phyloP scores from a whole-genome alignment of 2,888 invertebrate genomes.

The Chorisops tibialis region DNA sequence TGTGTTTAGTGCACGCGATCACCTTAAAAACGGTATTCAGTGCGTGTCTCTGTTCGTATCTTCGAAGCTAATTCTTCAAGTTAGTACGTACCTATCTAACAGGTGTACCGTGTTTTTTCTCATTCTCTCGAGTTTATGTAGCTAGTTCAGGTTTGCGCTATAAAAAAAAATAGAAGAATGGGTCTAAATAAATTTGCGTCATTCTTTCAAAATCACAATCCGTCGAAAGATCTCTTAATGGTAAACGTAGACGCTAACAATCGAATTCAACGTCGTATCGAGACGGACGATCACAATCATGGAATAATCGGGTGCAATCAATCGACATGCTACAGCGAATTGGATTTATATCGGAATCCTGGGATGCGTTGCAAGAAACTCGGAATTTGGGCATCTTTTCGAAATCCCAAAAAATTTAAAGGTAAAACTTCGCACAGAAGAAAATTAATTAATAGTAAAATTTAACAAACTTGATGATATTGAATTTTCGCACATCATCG shows the following conservation, averaged over 20 bases:
- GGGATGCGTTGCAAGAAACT: slow-evolving; percentile 43
- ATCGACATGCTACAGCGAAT: slow-evolving; percentile 41
- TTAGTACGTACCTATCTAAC: not conserved
- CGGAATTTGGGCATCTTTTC: slow-evolving; percentile 51
- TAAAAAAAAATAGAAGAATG: slow-evolving; percentile 37
- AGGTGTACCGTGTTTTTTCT: not conserved
- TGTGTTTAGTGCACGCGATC: too few species aligned
- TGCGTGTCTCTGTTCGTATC: too few species aligned
- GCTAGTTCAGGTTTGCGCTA: slow-evolving; percentile 5
- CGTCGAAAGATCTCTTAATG: slow-evolving; percentile 17
- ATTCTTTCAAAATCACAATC: slow-evolving; percentile 47
- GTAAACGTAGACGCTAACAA: slow-evolving; percentile 15
- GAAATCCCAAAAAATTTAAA: slow-evolving; percentile 49
- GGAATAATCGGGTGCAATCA: slow-evolving; percentile 21
- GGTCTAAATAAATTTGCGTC: slow-evolving; percentile 52
- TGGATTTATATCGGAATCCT: slow-evolving; percentile 45
- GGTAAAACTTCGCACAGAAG: too few species aligned
- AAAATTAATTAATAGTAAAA: too few species aligned
- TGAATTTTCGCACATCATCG: too few species aligned
- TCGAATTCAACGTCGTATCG: not conserved
- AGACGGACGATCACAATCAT: slow-evolving; percentile 5
- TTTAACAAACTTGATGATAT: too few species aligned
- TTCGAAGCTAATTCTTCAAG: not conserved
- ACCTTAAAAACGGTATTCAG: too few species aligned
- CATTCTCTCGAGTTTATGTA: not conserved